Conservation (phyloP, 2,797 vertebrate species). For the Parotocinclus haroldoi region DNA sequence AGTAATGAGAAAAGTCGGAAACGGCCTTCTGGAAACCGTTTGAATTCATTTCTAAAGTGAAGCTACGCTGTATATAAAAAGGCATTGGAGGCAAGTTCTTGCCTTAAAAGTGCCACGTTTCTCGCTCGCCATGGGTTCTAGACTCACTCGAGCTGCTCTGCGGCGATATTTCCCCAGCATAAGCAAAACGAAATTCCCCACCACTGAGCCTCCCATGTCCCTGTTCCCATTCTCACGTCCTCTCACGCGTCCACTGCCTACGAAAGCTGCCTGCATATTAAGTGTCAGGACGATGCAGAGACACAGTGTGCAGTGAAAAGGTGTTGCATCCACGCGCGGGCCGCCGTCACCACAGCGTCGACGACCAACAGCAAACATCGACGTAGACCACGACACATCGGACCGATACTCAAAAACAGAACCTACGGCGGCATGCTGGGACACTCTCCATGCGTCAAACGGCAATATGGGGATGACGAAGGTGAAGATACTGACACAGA, state of each 20-base stretch:
- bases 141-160: too few relatives aligned
- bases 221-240: background rate
- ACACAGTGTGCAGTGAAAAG: conserved; percentile 10
- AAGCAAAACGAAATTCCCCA: too few relatives aligned
- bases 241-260: conserved; percentile 7
- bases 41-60: too few relatives aligned
- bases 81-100: too few relatives aligned
- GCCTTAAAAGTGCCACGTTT: too few relatives aligned
- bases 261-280: background rate
- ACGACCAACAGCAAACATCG: conserved; percentile 9
- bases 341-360: background rate
- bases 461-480: conserved; percentile 28
- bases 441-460: conserved; percentile 42
- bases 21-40: too few relatives aligned
- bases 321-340: conserved; percentile 4
- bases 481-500: conserved; percentile 13
- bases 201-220: too few relatives aligned
- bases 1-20: too few relatives aligned
- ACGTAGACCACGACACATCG: conserved; percentile 26
- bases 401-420: conserved; percentile 15
- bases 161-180: too few relatives aligned
- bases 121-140: too few relatives aligned
- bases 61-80: too few relatives aligned
- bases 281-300: background rate
- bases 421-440: conserved; percentile 45